These are phyloP conservation scores for Epinephelus lanceolatus DNA, from an alignment of 2,113 vertebrate species.

Conservation along the genomic window DNA sequence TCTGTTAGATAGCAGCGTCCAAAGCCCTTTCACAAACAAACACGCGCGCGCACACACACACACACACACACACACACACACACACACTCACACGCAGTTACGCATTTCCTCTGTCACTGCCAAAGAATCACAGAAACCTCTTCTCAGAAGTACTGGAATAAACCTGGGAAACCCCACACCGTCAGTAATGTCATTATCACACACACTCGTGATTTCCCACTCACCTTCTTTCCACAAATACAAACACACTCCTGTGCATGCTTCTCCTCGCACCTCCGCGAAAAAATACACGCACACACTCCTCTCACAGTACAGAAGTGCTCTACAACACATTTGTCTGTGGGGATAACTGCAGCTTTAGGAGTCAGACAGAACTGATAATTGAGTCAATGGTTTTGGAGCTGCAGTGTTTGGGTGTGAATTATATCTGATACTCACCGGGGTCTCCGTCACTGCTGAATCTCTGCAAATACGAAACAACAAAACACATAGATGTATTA, in stretches of 20 bases:
- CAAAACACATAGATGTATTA: slow-evolving; percentile 15
- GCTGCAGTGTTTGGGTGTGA: slow-evolving; percentile 23
- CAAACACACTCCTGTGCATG: neutral
- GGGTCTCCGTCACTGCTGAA: slow-evolving; percentile 70
- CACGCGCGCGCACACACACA: too few relatives aligned
- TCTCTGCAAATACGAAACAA: slow-evolving; percentile 73
- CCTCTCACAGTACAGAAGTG: neutral
- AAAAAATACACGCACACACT: neutral
- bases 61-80: neutral
- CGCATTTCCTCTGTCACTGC: slow-evolving; percentile 28
- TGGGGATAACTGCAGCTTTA: slow-evolving; percentile 6
- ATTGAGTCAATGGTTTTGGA: neutral
- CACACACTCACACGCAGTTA: slow-evolving; percentile 1
- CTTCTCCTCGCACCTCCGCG: neutral
- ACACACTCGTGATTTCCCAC: slow-evolving; percentile 5
- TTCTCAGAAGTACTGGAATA: slow-evolving; percentile 74
- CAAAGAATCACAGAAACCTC: slow-evolving; percentile 37
- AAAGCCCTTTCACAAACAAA: neutral
- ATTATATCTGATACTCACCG: slow-evolving; percentile 71
- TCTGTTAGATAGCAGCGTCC: slow-evolving; percentile 30
- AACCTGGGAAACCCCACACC: slow-evolving; percentile 74
- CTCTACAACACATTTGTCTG: slow-evolving; percentile 12
- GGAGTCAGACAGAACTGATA: slow-evolving; percentile 5
- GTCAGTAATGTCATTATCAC: slow-evolving; percentile 23
- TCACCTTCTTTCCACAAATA: neutral